phyloP scores from a whole-genome alignment of 2,113 vertebrate genomes.

The Tetraodon nigroviridis region DNA sequence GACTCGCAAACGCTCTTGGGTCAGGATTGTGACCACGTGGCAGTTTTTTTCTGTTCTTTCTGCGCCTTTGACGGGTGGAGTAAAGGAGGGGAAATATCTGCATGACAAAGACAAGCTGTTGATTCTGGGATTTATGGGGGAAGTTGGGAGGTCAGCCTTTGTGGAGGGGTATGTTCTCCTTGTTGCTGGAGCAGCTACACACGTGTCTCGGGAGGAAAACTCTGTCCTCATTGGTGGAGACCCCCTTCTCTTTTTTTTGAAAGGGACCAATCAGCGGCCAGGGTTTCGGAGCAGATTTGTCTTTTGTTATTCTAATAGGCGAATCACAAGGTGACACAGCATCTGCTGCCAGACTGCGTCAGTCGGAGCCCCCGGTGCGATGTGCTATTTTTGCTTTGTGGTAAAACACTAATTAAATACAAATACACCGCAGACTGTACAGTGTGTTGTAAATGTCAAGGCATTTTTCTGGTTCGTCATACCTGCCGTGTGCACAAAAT shows the following conservation, averaged over 20 bases:
- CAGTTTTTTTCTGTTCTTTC: constrained; percentile 51
- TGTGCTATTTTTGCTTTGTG: constrained; percentile 20
- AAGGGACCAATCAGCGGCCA: constrained; percentile 48
- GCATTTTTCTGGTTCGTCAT: constrained; percentile 6
- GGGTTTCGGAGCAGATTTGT: constrained; percentile 52
- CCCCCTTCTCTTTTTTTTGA: constrained; percentile 39
- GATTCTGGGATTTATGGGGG: constrained; percentile 43
- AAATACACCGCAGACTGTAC: constrained; percentile 4
- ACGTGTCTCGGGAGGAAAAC: constrained; percentile 43
- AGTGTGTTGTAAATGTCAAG: not conserved
- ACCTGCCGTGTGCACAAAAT: constrained; percentile 9
- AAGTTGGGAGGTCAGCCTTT: constrained; percentile 62
- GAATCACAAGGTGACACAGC: constrained; percentile 33
- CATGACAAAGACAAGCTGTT: constrained; percentile 76
- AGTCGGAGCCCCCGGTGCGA: constrained; percentile 19
- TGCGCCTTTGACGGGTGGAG: constrained; percentile 68
- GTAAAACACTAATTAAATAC: constrained; percentile 11
- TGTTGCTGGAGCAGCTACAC: constrained; percentile 27
- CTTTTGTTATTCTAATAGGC: constrained; percentile 57
- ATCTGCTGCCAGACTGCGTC: constrained; percentile 47
- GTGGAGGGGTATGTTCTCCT: constrained; percentile 34
- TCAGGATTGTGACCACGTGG: constrained; percentile 41
- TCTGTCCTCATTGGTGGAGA: constrained; percentile 53
- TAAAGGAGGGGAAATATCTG: constrained; percentile 67
- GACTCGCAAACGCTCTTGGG: constrained; percentile 58